Evolutionary conservation across 1,140 invertebrate genomes (phyloP).

Genomic region (Apis laboriosa): DNA sequence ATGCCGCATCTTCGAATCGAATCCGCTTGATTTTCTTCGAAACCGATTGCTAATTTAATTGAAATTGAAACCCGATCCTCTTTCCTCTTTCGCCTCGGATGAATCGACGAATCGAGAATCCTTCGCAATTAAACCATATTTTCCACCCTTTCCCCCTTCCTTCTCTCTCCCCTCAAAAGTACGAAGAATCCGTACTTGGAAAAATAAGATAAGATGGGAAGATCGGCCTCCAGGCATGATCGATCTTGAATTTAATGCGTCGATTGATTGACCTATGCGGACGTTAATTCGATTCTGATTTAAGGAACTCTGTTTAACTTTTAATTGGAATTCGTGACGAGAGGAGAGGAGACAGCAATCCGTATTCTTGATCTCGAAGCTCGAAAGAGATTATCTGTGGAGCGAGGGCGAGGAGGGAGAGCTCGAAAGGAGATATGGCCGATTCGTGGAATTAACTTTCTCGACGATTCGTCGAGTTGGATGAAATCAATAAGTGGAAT

Average conservation of each 20-base stretch:
- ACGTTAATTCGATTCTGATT: conserved; percentile 58
- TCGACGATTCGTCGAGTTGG: conserved; percentile 40
- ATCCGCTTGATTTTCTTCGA: neutral
- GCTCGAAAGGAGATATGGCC: conserved; percentile 24
- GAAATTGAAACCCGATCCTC: neutral
- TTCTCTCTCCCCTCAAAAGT: neutral
- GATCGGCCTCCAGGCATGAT: neutral
- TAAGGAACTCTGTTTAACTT: conserved; percentile 62
- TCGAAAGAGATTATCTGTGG: conserved; percentile 43
- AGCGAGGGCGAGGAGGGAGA: neutral
- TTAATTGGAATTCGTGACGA: conserved; percentile 54
- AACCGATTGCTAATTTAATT: conserved; percentile 9
- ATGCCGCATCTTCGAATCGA: neutral
- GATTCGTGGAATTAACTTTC: conserved; percentile 55
- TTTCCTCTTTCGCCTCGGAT: neutral
- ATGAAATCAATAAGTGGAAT: conserved; percentile 44
- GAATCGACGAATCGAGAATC: no score
- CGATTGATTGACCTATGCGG: conserved; percentile 49
- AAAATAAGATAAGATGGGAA: neutral
- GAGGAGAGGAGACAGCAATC: conserved; percentile 20
- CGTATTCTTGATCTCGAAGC: conserved; percentile 39
- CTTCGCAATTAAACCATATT: neutral
- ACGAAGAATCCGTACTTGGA: neutral
- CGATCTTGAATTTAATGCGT: conserved; percentile 12
- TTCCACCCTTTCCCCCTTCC: neutral